Evolutionary conservation across 2,888 invertebrate genomes (phyloP).

Genomic region (Lasioglossum pauxillum): DNA sequence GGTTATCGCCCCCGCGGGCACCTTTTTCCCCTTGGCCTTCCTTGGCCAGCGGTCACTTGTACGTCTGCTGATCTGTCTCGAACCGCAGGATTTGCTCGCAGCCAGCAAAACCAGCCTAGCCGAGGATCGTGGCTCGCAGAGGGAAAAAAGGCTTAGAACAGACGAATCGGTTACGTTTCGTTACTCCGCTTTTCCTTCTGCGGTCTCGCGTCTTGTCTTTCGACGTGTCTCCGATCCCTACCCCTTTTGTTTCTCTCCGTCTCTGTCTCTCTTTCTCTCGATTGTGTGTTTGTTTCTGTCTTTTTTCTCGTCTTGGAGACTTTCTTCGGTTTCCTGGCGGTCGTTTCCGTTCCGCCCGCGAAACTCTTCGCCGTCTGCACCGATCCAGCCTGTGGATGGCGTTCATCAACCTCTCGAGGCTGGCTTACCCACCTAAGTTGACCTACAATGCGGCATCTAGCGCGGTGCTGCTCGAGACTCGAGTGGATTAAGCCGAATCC

Average conservation of each 20-base stretch:
- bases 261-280: not conserved
- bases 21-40: conserved; percentile 61
- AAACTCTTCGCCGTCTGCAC: conserved; percentile 18
- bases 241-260: not conserved
- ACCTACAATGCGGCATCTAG: conserved; percentile 65
- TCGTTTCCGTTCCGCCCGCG: conserved; percentile 24
- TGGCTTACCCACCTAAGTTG: conserved; percentile 54
- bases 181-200: conserved; percentile 58
- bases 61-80: conserved; percentile 44
- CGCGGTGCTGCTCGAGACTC: conserved; percentile 17
- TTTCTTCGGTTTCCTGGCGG: conserved; percentile 35
- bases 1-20: conserved; percentile 3
- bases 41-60: conserved; percentile 50
- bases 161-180: conserved; percentile 36
- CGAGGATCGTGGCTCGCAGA: conserved; percentile 6
- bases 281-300: not conserved
- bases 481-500: not conserved
- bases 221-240: conserved; percentile 5
- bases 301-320: conserved; percentile 8
- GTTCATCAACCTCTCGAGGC: conserved; percentile 66
- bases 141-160: conserved; percentile 3
- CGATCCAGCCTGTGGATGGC: conserved; percentile 25
- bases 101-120: conserved; percentile 19
- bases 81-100: conserved; percentile 29
- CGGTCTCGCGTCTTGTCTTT: conserved; percentile 52